Conservation (phyloP, 1,140 invertebrate genomes). For the Sinella curviseta region DNA sequence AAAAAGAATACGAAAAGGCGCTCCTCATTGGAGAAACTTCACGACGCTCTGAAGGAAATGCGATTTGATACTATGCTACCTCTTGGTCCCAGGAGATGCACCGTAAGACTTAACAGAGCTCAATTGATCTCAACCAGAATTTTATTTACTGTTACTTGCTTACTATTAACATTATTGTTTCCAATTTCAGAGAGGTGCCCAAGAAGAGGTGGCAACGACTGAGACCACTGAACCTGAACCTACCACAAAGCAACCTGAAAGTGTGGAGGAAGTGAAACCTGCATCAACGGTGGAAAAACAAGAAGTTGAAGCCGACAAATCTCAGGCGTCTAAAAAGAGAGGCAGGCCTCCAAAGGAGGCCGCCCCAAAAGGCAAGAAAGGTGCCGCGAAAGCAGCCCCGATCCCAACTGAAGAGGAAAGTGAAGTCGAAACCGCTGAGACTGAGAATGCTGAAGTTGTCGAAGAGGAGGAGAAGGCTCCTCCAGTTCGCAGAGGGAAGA, state of each 20-base stretch:
- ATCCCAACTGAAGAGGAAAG: background rate
- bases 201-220: background rate
- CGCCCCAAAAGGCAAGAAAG: background rate
- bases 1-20: constrained; percentile 33
- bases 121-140: background rate
- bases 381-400: background rate
- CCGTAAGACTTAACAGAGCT: background rate
- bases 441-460: background rate
- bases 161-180: background rate
- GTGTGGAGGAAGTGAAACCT: background rate
- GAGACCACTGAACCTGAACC: background rate
- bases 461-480: constrained; percentile 48
- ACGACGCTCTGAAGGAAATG: constrained; percentile 45
- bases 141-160: background rate
- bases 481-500: background rate
- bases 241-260: background rate
- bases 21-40: constrained; percentile 45
- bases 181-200: background rate
- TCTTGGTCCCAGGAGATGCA: constrained; percentile 35
- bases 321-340: background rate
- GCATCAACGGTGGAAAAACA: background rate
- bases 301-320: background rate
- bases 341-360: background rate
- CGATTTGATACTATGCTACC: constrained; percentile 46
- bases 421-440: background rate